phyloP scores from a whole-genome alignment of 2,888 invertebrate species.

The Hofmannophila pseudospretella region DNA sequence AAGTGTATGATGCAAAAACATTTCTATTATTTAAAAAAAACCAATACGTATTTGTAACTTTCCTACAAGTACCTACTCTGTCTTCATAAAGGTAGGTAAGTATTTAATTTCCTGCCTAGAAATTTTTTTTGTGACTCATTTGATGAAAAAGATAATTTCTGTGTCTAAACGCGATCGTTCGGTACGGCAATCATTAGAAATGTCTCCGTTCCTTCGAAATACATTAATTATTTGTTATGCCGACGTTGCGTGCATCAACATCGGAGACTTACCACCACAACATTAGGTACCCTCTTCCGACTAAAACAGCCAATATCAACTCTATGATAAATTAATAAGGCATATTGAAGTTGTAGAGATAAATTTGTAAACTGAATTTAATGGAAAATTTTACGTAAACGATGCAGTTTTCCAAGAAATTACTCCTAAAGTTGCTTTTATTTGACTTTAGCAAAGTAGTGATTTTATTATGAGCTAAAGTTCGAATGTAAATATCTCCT shows the following conservation, averaged over 20 bases:
- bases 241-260: slow-evolving; percentile 32
- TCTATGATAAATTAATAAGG: background rate
- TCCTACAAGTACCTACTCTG: too few relatives aligned
- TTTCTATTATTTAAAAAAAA: too few relatives aligned
- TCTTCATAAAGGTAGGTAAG: too few relatives aligned
- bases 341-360: background rate
- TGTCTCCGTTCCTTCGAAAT: slow-evolving; percentile 23
- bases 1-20: too few relatives aligned
- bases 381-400: slow-evolving; percentile 12
- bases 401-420: slow-evolving; percentile 10
- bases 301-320: slow-evolving; percentile 1
- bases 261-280: slow-evolving; percentile 15
- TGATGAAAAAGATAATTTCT: background rate
- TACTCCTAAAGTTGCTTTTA: slow-evolving; percentile 4
- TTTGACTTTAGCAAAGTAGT: background rate
- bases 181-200: slow-evolving; percentile 14
- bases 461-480: too few relatives aligned
- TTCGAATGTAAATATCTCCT: too few relatives aligned
- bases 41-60: too few relatives aligned
- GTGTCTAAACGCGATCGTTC: slow-evolving; percentile 9
- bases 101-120: too few relatives aligned
- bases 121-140: too few relatives aligned
- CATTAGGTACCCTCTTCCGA: background rate
- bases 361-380: slow-evolving; percentile 6
- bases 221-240: slow-evolving; percentile 40